These are phyloP conservation scores for Myotis pilosus DNA, from an alignment of 2,797 vertebrate species.

Conservation along the genomic window DNA sequence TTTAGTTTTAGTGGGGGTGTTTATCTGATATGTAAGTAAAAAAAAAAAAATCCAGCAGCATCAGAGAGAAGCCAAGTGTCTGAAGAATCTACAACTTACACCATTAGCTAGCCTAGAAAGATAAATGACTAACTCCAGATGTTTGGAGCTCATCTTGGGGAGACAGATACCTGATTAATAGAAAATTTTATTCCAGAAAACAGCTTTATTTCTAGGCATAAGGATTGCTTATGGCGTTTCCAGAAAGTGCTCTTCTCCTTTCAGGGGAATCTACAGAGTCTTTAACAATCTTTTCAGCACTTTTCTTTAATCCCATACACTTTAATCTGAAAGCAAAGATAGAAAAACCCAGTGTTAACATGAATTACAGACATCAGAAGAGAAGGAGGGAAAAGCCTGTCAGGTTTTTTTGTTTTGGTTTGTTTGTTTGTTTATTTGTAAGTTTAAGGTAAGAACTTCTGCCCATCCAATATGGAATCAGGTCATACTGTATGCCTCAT, in stretches of 20 bases:
- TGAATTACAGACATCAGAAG: not conserved
- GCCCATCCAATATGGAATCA: not conserved
- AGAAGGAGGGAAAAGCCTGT: not conserved
- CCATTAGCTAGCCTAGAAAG: constrained; percentile 11
- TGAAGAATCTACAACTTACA: constrained; percentile 37
- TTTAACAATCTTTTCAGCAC: constrained; percentile 5
- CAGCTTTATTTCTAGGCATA: constrained; percentile 40
- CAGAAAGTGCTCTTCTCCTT: constrained; percentile 20
- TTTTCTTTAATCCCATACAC: not conserved
- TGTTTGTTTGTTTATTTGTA: not conserved
- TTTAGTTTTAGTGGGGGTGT: constrained; percentile 34
- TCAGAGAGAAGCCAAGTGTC: not conserved
- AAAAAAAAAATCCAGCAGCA: constrained; percentile 5
- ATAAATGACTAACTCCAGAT: constrained; percentile 52
- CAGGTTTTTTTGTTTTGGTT: not conserved
- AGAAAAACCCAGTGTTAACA: constrained; percentile 25
- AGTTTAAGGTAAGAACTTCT: constrained; percentile 29
- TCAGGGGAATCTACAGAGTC: constrained; percentile 19
- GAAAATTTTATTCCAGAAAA: constrained; percentile 52
- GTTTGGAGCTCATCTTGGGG: constrained; percentile 14
- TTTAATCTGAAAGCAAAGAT: constrained; percentile 6
- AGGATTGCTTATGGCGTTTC: constrained; percentile 21
- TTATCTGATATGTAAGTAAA: not conserved
- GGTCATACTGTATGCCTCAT: not conserved
- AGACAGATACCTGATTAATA: constrained; percentile 35